Evolutionary conservation across 2,113 vertebrate genomes (phyloP).

Genomic region (Numenius arquata): DNA sequence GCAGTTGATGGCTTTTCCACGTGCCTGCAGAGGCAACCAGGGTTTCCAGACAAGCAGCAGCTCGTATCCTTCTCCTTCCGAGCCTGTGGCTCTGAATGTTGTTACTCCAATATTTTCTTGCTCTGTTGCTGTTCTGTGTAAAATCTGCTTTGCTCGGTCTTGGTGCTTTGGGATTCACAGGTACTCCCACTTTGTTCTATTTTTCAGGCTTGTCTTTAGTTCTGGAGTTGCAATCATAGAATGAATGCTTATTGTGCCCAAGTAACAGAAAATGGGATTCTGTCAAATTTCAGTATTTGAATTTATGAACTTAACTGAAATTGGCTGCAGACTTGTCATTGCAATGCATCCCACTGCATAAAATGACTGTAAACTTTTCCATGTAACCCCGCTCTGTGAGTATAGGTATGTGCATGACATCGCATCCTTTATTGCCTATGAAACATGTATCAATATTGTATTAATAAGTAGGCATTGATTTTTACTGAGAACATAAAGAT

Average conservation of each 20-base stretch:
- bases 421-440: background rate
- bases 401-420: background rate
- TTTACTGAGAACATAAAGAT: conserved; percentile 45
- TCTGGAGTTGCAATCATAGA: background rate
- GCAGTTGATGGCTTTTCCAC: background rate
- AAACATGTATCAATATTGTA: conserved; percentile 28
- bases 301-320: conserved; percentile 29
- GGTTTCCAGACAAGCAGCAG: background rate
- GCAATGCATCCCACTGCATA: background rate
- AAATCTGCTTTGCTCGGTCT: background rate
- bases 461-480: conserved; percentile 61
- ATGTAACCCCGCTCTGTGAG: background rate
- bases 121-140: background rate
- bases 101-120: background rate
- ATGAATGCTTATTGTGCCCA: background rate
- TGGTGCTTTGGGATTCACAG: background rate
- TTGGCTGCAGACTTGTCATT: background rate
- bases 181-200: background rate
- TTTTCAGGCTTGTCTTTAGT: background rate
- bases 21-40: background rate
- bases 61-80: background rate
- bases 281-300: conserved; percentile 27
- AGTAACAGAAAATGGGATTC: conserved; percentile 35
- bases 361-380: conserved; percentile 1
- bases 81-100: background rate